Evolutionary conservation across 2,888 invertebrate species (phyloP).

Genomic region (Monochamus alternatus): DNA sequence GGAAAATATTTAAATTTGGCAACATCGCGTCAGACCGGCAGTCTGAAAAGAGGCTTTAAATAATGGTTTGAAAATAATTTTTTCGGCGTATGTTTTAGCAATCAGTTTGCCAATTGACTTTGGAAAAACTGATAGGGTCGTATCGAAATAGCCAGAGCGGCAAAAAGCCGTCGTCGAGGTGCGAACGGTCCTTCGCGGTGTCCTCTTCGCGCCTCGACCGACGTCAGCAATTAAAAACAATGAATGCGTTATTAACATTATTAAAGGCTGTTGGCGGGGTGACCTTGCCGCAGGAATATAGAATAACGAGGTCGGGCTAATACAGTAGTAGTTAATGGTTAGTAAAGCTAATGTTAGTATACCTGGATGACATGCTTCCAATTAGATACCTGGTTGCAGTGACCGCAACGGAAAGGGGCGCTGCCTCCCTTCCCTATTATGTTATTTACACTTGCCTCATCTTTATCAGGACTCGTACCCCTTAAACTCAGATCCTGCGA

Average conservation of each 20-base stretch:
- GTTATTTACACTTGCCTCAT: conserved; percentile 74
- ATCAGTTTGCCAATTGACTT: too few relatives aligned
- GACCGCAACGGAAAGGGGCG: conserved; percentile 81
- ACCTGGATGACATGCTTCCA: conserved; percentile 92
- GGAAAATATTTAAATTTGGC: too few relatives aligned
- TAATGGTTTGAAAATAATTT: too few relatives aligned
- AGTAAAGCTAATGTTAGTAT: conserved; percentile 71
- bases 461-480: conserved; percentile 66
- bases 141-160: too few relatives aligned
- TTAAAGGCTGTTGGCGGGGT: not conserved
- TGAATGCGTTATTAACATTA: not conserved
- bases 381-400: conserved; percentile 87
- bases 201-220: not conserved
- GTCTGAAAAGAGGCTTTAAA: too few relatives aligned
- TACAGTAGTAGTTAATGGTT: conserved; percentile 57
- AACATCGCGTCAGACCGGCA: too few relatives aligned
- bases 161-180: too few relatives aligned
- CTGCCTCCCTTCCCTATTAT: conserved; percentile 67
- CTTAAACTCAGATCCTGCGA: conserved; percentile 59
- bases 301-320: conserved; percentile 27
- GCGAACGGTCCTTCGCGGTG: not conserved
- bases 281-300: conserved; percentile 14
- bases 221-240: not conserved
- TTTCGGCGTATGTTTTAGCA: too few relatives aligned
- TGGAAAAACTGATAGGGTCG: too few relatives aligned